These are phyloP conservation scores for Sminthurinus signatus DNA, from an alignment of 1,140 invertebrate genomes.

Conservation along the genomic window DNA sequence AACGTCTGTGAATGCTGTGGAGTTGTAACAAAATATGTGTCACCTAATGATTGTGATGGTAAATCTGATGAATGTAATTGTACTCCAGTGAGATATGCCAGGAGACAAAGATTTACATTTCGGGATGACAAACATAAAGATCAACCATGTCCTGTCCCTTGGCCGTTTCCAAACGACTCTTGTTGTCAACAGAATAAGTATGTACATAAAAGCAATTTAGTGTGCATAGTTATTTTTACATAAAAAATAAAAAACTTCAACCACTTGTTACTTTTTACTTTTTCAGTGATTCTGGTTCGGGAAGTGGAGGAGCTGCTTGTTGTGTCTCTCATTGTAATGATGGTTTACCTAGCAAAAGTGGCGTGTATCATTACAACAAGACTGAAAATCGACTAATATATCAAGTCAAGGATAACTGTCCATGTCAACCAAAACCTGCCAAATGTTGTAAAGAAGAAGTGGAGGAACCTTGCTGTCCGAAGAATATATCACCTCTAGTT, in stretches of 20 bases:
- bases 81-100: conserved; percentile 5
- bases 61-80: neutral
- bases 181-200: too few relatives aligned
- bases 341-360: neutral
- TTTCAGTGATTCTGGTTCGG: too few relatives aligned
- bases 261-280: neutral
- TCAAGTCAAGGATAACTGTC: neutral
- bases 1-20: conserved; percentile 7
- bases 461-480: too few relatives aligned
- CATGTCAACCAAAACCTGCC: neutral
- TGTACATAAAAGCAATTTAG: too few relatives aligned
- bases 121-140: neutral
- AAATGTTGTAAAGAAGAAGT: too few relatives aligned
- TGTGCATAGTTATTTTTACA: neutral
- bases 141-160: neutral
- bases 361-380: conserved; percentile 3
- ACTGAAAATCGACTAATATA: neutral
- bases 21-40: neutral
- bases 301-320: neutral
- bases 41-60: neutral
- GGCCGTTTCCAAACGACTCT: neutral
- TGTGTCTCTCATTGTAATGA: neutral
- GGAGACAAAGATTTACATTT: conserved; percentile 9
- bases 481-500: too few relatives aligned
- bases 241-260: too few relatives aligned